Evolutionary conservation across 1,140 invertebrate species (phyloP).

Genomic region (Cherax destructor): DNA sequence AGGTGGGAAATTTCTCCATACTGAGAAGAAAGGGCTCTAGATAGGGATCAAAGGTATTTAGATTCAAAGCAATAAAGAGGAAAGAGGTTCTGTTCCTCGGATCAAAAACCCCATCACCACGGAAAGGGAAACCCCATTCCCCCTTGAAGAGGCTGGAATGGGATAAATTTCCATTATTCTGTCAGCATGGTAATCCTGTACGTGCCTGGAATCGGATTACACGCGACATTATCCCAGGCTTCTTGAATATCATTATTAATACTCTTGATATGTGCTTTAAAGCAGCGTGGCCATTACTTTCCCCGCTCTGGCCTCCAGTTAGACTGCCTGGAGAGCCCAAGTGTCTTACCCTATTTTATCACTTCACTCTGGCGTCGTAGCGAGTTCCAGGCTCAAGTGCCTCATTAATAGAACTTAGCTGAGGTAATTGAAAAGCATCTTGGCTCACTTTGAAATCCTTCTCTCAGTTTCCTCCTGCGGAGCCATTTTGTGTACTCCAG

Average conservation of each 20-base stretch:
- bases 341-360: background rate
- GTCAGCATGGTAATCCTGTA: slow-evolving; percentile 40
- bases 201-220: slow-evolving; percentile 46
- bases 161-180: slow-evolving; percentile 50
- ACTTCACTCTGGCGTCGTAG: background rate
- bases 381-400: slow-evolving; percentile 29
- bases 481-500: background rate
- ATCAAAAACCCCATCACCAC: too few relatives aligned
- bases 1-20: too few relatives aligned
- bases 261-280: slow-evolving; percentile 28
- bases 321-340: background rate
- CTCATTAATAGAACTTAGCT: slow-evolving; percentile 5
- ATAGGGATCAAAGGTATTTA: too few relatives aligned
- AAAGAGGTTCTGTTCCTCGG: too few relatives aligned
- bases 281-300: slow-evolving; percentile 32
- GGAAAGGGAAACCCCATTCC: too few relatives aligned
- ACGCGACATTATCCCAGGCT: slow-evolving; percentile 28
- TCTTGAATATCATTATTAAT: slow-evolving; percentile 48
- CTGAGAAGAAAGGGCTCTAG: too few relatives aligned
- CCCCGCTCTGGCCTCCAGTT: background rate
- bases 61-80: too few relatives aligned
- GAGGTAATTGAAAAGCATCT: slow-evolving; percentile 16
- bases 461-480: slow-evolving; percentile 16
- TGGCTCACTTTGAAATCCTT: background rate
- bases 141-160: background rate